Percentiles rank a stretch among this genome's conserved stretches.
These are phyloP conservation scores for Nasonia giraulti DNA, from an alignment of 1,140 invertebrate species.

Conservation along the genomic window DNA sequence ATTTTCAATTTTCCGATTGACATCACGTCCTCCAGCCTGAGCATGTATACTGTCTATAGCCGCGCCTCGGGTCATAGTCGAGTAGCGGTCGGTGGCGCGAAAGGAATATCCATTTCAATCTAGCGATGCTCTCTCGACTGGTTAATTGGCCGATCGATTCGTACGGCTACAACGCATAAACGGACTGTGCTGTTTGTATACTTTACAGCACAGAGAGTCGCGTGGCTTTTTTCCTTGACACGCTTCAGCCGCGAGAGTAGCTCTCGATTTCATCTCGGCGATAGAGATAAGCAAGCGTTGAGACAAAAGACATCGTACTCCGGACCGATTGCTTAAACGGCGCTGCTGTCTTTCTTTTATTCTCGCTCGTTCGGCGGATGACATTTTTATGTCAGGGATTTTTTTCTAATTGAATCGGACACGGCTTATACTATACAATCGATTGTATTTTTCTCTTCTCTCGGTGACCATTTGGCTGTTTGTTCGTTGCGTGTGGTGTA, in stretches of 20 bases:
- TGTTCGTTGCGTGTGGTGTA: background rate
- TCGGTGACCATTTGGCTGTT: background rate
- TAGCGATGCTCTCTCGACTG: background rate
- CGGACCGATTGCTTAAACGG: slow-evolving; percentile 57
- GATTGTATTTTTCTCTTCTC: background rate
- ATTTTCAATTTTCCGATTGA: background rate
- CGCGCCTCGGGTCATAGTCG: background rate
- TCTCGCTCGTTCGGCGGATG: slow-evolving; percentile 54
- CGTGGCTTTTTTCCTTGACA: slow-evolving; percentile 35
- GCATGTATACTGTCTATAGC: too few species aligned
- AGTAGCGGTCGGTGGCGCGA: background rate
- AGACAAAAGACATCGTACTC: slow-evolving; percentile 29
- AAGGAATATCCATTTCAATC: background rate
- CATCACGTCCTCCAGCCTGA: too few species aligned
- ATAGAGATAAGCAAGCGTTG: background rate
- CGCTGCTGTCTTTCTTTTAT: slow-evolving; percentile 57
- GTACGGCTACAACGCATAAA: background rate
- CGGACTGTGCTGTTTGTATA: background rate
- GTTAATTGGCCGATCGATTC: slow-evolving; percentile 29
- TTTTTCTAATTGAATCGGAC: slow-evolving; percentile 37
- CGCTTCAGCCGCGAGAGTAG: background rate
- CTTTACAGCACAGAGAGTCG: background rate
- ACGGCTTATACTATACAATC: background rate
- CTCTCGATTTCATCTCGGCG: background rate
- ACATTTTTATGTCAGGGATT: slow-evolving; percentile 49